Evolutionary conservation across 2,888 invertebrate genomes (phyloP).

Genomic region (Reticulitermes lucifugus): DNA sequence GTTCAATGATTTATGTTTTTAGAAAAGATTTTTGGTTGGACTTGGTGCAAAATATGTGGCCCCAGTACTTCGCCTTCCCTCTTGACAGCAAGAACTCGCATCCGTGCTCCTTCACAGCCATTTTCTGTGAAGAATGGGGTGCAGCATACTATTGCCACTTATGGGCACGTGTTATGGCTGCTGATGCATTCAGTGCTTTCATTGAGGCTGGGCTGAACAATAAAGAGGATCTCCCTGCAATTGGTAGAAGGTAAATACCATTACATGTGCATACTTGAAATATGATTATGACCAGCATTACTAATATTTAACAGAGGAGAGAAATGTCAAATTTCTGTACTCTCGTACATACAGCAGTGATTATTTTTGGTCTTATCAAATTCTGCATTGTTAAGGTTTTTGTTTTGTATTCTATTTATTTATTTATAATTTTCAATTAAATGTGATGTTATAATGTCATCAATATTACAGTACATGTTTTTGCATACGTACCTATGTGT

Average conservation of each 20-base stretch:
- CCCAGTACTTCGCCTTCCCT: constrained; percentile 81
- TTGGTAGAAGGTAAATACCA: constrained; percentile 57
- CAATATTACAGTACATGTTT: too few species aligned
- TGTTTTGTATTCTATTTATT: too few species aligned
- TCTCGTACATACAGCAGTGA: too few species aligned
- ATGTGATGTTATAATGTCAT: too few species aligned
- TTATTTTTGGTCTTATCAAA: too few species aligned
- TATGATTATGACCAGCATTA: too few species aligned
- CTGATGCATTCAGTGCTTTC: constrained; percentile 90
- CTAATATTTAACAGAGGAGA: too few species aligned
- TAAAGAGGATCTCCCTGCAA: constrained; percentile 54
- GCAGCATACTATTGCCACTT: constrained; percentile 87
- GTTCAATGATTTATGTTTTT: constrained; percentile 52
- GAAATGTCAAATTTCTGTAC: too few species aligned
- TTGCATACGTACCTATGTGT: too few species aligned
- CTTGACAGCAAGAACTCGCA: constrained; percentile 84
- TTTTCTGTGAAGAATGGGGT: constrained; percentile 86
- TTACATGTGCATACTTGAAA: too few species aligned
- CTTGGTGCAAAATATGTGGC: constrained; percentile 82
- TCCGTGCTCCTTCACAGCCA: constrained; percentile 85
- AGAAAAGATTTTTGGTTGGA: constrained; percentile 86
- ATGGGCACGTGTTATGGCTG: constrained; percentile 91
- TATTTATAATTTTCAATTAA: too few species aligned
- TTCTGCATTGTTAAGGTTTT: too few species aligned
- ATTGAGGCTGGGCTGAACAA: constrained; percentile 69